These are phyloP conservation scores for Nannobrachium achirus DNA, from an alignment of 2,113 vertebrate species.

Conservation along the genomic window DNA sequence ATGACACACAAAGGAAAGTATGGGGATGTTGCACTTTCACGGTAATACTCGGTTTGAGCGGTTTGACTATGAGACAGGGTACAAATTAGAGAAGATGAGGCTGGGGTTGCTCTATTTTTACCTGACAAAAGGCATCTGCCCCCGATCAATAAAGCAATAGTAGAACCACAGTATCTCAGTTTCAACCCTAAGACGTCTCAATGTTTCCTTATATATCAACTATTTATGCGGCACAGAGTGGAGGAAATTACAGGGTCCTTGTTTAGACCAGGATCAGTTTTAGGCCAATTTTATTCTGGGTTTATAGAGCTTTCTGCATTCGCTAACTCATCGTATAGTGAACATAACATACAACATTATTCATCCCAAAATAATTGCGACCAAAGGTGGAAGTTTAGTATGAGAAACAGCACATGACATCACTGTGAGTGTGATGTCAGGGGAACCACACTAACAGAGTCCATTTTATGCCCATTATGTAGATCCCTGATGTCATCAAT, in stretches of 20 bases:
- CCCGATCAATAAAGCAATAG: slow-evolving; percentile 40
- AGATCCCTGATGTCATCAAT: too few relatives aligned
- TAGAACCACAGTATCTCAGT: slow-evolving; percentile 32
- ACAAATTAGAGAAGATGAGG: slow-evolving; percentile 57
- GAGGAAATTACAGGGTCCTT: slow-evolving; percentile 11
- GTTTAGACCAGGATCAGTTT: background rate
- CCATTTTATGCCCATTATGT: too few relatives aligned
- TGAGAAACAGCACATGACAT: too few relatives aligned
- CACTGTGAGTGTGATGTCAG: too few relatives aligned
- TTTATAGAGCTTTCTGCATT: too few relatives aligned
- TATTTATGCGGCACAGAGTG: slow-evolving; percentile 29
- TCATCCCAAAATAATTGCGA: too few relatives aligned
- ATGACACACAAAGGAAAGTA: background rate
- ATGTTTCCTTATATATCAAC: slow-evolving; percentile 36
- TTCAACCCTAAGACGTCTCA: slow-evolving; percentile 36
- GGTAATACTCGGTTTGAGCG: background rate
- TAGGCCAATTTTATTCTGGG: background rate
- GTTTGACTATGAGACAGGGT: slow-evolving; percentile 52
- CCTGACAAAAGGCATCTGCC: slow-evolving; percentile 57
- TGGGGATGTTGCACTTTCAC: background rate
- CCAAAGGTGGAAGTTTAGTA: too few relatives aligned
- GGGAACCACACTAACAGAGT: too few relatives aligned
- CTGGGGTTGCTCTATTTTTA: slow-evolving; percentile 52
- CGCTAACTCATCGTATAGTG: too few relatives aligned
- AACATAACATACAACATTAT: too few relatives aligned